Base-by-base conservation (phyloP, 64 coral and sea anemone species). In the Trachythela sp. region DNA sequence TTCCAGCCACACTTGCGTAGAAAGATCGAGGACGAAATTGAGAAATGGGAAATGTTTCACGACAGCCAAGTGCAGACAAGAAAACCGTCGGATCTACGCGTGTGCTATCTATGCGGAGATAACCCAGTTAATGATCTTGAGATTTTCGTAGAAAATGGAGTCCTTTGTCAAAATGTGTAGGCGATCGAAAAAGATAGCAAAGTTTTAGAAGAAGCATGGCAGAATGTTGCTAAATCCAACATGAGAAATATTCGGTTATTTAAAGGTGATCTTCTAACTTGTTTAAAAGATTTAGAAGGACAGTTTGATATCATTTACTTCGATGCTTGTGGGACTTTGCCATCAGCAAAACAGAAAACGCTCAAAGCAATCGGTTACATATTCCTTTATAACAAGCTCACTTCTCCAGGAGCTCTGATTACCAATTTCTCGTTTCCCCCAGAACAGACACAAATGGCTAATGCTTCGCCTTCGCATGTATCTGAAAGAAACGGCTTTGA, bases 231-330 rank as follows among this genome's bases (percentile, higher is more conserved):
- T 24, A n/a, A n/a, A n/a, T n/a, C n/a, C n/a, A 0, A 40, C 4
- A 49, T 42, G 24, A 88, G 13, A 77, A 83, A 87, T 54, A 45
- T 92, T 24, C 45, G 52, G 26, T 2, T 92, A 6, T 76, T 89
- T 42, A 71, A 92, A 52, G 58, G 87, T 70, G 58, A 85, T 72
- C 40, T 92, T 11, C 15, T 85, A n/a, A 68, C 36, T 22, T 75
- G 84, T 52, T 51, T 92, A 42, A 50, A 22, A 85, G 87, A 89
- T 39, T 51, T 51, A 22, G 20, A 72, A 92, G 75, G 43, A 37
- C 52, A 92, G 58, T 92, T 89, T 88, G 91, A 92, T 38, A 89
- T 92, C 18, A 92, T 92, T 85, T 89, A 92, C 58, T 89, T 89
- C 22, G 91, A 92, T 89, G 83, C 86, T 9, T 70, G 52, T 7